phyloP scores from a whole-genome alignment of 2,113 vertebrate genomes.

The Podarcis raffonei region DNA sequence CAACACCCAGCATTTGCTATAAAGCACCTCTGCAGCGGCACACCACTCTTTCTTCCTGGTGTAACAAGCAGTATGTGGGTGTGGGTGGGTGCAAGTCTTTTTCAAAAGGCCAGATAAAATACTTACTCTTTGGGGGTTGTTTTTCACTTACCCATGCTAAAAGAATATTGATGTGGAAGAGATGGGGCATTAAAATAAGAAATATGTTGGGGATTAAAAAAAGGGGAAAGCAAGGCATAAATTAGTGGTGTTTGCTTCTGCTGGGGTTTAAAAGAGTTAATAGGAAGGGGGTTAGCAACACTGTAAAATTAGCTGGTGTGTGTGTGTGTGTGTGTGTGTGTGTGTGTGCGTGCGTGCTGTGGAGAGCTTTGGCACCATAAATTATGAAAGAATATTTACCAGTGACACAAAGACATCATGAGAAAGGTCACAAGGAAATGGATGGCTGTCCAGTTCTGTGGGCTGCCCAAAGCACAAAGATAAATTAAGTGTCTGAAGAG shows the following conservation, averaged over 20 bases:
- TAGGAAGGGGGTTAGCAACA: background rate
- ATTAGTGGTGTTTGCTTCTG: slow-evolving; percentile 53
- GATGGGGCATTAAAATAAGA: slow-evolving; percentile 58
- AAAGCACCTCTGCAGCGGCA: slow-evolving; percentile 37
- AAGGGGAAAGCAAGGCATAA: slow-evolving; percentile 23
- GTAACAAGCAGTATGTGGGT: slow-evolving; percentile 25
- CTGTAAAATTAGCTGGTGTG: too few species aligned
- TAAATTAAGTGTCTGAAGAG: slow-evolving; percentile 6
- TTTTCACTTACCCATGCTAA: slow-evolving; percentile 13
- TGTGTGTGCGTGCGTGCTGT: background rate
- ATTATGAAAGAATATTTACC: slow-evolving; percentile 57
- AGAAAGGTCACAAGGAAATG: slow-evolving; percentile 46
- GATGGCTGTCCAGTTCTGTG: slow-evolving; percentile 42
- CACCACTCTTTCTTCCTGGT: slow-evolving; percentile 51
- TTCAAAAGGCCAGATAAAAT: slow-evolving; percentile 56
- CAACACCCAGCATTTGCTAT: slow-evolving; percentile 34
- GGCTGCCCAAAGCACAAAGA: background rate
- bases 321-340: too few species aligned
- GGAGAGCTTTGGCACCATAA: slow-evolving; percentile 43
- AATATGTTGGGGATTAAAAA: slow-evolving; percentile 52
- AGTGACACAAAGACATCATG: background rate
- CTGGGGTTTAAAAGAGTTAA: background rate
- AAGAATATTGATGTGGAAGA: slow-evolving; percentile 48
- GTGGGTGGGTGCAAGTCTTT: slow-evolving; percentile 25
- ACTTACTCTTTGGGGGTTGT: slow-evolving; percentile 42